These are phyloP conservation scores for Holothuria leucospilota DNA, from an alignment of 53 echinoderm and acorn worm species.

Conservation along the genomic window DNA sequence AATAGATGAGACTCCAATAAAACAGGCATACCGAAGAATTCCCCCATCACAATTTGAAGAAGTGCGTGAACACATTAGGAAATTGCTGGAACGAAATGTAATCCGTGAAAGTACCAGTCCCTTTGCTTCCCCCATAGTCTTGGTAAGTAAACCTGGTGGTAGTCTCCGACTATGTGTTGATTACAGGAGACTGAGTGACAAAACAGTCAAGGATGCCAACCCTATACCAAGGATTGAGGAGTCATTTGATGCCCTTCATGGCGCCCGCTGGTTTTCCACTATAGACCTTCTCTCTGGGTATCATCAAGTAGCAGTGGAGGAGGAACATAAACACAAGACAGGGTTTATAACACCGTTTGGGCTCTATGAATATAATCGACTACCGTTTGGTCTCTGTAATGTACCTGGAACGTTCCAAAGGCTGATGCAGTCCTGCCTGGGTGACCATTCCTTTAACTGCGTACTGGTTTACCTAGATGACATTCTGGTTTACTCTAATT, in stretches of 20 bases:
- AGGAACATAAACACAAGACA: slow-evolving; percentile 41
- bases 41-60: slow-evolving; percentile 57
- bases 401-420: slow-evolving; percentile 43
- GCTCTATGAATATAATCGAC: slow-evolving; percentile 23
- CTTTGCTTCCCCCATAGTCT: slow-evolving; percentile 27
- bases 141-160: slow-evolving; percentile 38
- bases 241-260: slow-evolving; percentile 49
- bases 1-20: slow-evolving; percentile 27
- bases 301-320: slow-evolving; percentile 47
- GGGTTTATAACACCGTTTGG: slow-evolving; percentile 51
- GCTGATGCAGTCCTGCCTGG: slow-evolving; percentile 37
- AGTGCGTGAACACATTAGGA: slow-evolving; percentile 42
- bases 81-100: slow-evolving; percentile 5
- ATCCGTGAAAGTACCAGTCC: slow-evolving; percentile 43
- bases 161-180: slow-evolving; percentile 49
- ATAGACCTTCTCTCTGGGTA: slow-evolving; percentile 52
- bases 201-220: slow-evolving; percentile 4
- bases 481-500: slow-evolving; percentile 17
- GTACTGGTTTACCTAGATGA: slow-evolving; percentile 41
- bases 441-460: slow-evolving; percentile 16
- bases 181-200: slow-evolving; percentile 46
- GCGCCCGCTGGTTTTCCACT: slow-evolving; percentile 46
- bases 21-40: slow-evolving; percentile 47
- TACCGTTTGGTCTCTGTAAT: slow-evolving; percentile 44
- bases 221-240: slow-evolving; percentile 58